A percentile compares a stretch with the other conserved stretches of the same genome.
These are phyloP conservation scores for Anneissia japonica DNA, from an alignment of 35 echinoderm and acorn worm species.

Conservation along the genomic window DNA sequence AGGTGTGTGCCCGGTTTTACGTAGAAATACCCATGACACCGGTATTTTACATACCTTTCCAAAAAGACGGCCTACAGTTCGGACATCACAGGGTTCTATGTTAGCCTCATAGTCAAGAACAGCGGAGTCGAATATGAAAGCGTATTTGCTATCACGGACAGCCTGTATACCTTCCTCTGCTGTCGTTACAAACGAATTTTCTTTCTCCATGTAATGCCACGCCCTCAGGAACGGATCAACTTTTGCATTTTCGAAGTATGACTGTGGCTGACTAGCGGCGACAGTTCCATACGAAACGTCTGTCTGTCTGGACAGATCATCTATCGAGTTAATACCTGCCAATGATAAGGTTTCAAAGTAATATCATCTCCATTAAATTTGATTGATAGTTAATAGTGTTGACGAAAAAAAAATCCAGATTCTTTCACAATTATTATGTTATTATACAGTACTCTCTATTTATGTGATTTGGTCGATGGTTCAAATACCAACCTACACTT, in stretches of 20 bases:
- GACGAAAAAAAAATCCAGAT: too few species aligned
- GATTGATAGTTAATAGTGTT: too few species aligned
- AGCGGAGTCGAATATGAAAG: conserved; percentile 11
- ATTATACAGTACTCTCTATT: too few species aligned
- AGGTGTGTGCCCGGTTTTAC: too few species aligned
- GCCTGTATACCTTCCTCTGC: neutral
- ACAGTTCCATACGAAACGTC: neutral
- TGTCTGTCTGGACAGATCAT: neutral
- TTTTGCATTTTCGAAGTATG: conserved; percentile 6
- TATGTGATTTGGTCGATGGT: too few species aligned
- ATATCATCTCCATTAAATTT: too few species aligned
- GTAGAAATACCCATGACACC: too few species aligned
- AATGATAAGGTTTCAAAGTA: too few species aligned
- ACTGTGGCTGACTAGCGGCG: neutral
- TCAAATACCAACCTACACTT: too few species aligned
- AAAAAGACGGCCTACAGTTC: conserved; percentile 8
- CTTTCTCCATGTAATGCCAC: neutral
- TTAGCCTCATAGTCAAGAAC: conserved; percentile 1
- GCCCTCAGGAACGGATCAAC: neutral
- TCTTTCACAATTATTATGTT: too few species aligned
- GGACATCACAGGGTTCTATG: neutral
- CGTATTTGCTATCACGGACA: neutral
- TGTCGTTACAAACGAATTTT: neutral
- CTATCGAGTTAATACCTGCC: conserved; percentile 4
- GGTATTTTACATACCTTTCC: neutral